Percentiles rank a stretch among this genome's conserved stretches.
phyloP scores from a whole-genome alignment of 2,113 vertebrate genomes.

The Ageneiosus marmoratus region DNA sequence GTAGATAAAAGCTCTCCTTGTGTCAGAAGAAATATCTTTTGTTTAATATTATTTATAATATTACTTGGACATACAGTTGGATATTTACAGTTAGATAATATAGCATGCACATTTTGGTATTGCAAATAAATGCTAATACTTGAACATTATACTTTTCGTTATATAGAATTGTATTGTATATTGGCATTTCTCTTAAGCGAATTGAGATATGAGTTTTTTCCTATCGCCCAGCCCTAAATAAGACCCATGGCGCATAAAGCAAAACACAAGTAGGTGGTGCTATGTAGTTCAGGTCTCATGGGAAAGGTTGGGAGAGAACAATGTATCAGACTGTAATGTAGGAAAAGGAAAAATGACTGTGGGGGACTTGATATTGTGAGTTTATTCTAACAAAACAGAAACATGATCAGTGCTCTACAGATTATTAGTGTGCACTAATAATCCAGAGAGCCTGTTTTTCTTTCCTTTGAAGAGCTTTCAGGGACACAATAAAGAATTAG shows the following conservation, averaged over 20 bases:
- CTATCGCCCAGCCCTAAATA: background rate
- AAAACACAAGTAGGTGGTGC: conserved; percentile 27
- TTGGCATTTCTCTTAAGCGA: too few relatives aligned
- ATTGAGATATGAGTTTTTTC: too few relatives aligned
- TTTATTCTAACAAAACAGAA: conserved; percentile 32
- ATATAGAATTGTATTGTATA: too few relatives aligned
- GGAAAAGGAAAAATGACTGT: conserved; percentile 49
- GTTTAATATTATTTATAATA: too few relatives aligned
- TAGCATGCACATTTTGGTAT: too few relatives aligned
- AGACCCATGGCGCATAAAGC: background rate
- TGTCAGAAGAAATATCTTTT: too few relatives aligned
- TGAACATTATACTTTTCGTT: too few relatives aligned
- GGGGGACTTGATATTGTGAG: conserved; percentile 33
- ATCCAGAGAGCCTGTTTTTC: conserved; percentile 12
- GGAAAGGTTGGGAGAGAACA: conserved; percentile 41
- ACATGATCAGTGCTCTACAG: background rate
- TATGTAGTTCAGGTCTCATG: conserved; percentile 50
- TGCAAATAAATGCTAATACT: too few relatives aligned
- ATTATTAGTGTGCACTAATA: conserved; percentile 6
- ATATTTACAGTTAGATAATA: too few relatives aligned
- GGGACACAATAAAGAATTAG: background rate
- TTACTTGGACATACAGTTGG: too few relatives aligned
- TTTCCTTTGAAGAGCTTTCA: background rate
- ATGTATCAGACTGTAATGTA: conserved; percentile 44
- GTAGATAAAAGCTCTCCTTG: too few relatives aligned